These are phyloP conservation scores for Bathynomus jamesi DNA, from an alignment of 1,140 invertebrate genomes.

Conservation along the genomic window DNA sequence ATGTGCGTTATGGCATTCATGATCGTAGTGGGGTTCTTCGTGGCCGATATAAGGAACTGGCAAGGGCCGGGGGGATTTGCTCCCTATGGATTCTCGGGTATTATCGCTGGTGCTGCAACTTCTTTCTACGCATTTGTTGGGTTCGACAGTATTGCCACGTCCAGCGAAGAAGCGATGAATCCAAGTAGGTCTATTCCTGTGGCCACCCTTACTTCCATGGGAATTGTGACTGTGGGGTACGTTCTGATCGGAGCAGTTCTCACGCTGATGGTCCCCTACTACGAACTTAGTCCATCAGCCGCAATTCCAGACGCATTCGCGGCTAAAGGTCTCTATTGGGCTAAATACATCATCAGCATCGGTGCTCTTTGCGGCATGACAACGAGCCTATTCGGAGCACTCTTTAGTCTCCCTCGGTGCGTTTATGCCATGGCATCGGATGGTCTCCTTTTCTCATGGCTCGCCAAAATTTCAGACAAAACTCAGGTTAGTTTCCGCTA, in stretches of 20 bases:
- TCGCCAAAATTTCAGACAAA: slow-evolving; percentile 62
- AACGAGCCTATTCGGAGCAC: slow-evolving; percentile 66
- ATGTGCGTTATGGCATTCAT: slow-evolving; percentile 62
- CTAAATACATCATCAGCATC: slow-evolving; percentile 75
- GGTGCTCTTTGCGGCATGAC: slow-evolving; percentile 86
- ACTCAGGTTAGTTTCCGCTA: slow-evolving; percentile 60
- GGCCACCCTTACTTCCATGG: slow-evolving; percentile 70
- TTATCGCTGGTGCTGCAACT: slow-evolving; percentile 62
- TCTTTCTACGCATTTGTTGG: slow-evolving; percentile 86
- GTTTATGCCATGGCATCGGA: slow-evolving; percentile 84
- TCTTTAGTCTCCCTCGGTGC: slow-evolving; percentile 73
- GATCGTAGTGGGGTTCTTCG: slow-evolving; percentile 67
- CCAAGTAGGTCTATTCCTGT: slow-evolving; percentile 69
- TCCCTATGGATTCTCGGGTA: slow-evolving; percentile 66
- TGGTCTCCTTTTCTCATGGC: slow-evolving; percentile 71
- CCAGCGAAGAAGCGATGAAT: slow-evolving; percentile 75
- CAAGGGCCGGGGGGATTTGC: slow-evolving; percentile 58
- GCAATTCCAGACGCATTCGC: slow-evolving; percentile 78
- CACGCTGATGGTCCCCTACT: slow-evolving; percentile 75
- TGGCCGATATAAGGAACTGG: slow-evolving; percentile 74
- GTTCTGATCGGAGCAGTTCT: slow-evolving; percentile 70
- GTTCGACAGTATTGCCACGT: slow-evolving; percentile 73
- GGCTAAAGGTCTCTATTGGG: slow-evolving; percentile 54
- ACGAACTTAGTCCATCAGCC: slow-evolving; percentile 60
- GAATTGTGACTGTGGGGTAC: slow-evolving; percentile 67